These are phyloP conservation scores for Turnix velox DNA, from an alignment of 2,113 vertebrate species.

Conservation along the genomic window DNA sequence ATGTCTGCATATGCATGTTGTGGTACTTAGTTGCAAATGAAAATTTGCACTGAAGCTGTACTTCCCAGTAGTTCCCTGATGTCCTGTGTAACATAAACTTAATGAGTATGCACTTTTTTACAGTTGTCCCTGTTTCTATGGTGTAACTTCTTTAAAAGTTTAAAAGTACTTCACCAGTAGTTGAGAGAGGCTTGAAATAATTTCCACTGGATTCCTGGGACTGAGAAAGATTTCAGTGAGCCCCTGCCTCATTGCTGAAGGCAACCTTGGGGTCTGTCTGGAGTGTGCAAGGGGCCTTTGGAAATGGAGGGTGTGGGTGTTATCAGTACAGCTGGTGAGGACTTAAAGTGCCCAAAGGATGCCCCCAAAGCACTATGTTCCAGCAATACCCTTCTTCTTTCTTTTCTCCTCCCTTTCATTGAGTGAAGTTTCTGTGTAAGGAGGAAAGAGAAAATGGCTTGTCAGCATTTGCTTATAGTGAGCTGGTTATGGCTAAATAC, in stretches of 20 bases:
- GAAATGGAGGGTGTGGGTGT: background rate
- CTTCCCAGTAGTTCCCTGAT: background rate
- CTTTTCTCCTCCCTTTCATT: background rate
- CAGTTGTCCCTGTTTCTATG: background rate
- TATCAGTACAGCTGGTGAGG: background rate
- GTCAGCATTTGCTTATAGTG: background rate
- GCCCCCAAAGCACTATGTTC: fast-evolving
- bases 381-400: background rate
- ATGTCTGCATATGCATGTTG: background rate
- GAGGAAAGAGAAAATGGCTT: background rate
- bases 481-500: background rate
- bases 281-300: background rate
- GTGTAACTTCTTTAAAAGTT: background rate
- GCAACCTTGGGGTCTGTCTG: background rate
- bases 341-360: background rate
- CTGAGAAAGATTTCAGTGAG: fast-evolving
- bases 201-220: background rate
- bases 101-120: background rate
- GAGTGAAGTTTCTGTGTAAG: background rate
- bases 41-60: background rate
- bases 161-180: background rate
- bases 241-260: background rate
- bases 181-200: background rate
- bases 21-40: background rate
- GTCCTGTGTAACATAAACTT: fast-evolving